phyloP scores from a whole-genome alignment of 1,140 invertebrate species.

The Gryon sp. region DNA sequence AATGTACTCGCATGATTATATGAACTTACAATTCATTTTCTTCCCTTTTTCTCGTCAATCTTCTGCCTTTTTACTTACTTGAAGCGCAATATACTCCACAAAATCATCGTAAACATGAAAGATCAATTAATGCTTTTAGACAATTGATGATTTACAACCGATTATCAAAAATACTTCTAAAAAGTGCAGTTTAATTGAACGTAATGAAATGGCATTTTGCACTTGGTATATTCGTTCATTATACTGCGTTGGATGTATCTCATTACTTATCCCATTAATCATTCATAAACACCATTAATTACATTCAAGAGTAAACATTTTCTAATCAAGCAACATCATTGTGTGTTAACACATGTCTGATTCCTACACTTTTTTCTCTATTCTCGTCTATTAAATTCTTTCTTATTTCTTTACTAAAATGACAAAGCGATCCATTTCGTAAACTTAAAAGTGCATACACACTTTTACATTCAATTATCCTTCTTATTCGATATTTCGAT shows the following conservation, averaged over 20 bases:
- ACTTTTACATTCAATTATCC: too few species aligned
- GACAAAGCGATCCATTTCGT: too few species aligned
- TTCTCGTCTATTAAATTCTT: too few species aligned
- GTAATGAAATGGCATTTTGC: constrained; percentile 49
- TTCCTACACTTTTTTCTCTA: too few species aligned
- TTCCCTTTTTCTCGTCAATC: background rate
- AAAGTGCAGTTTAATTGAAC: constrained; percentile 44
- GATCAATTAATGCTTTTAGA: constrained; percentile 3
- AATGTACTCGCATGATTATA: too few species aligned
- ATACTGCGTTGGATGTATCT: constrained; percentile 31
- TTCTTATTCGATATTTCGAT: too few species aligned
- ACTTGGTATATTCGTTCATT: constrained; percentile 17
- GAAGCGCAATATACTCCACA: background rate
- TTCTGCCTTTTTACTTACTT: too few species aligned
- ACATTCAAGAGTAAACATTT: constrained; percentile 44
- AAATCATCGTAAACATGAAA: constrained; percentile 17
- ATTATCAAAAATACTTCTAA: constrained; percentile 25
- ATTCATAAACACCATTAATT: constrained; percentile 52
- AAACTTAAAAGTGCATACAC: too few species aligned
- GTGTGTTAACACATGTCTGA: constrained; percentile 21
- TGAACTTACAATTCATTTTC: background rate
- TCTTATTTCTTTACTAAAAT: too few species aligned
- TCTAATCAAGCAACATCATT: constrained; percentile 39
- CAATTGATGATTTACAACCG: constrained; percentile 28
- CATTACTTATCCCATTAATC: constrained; percentile 53